Conservation (phyloP, 2,888 invertebrate species). For the Zelleria hepariella region DNA sequence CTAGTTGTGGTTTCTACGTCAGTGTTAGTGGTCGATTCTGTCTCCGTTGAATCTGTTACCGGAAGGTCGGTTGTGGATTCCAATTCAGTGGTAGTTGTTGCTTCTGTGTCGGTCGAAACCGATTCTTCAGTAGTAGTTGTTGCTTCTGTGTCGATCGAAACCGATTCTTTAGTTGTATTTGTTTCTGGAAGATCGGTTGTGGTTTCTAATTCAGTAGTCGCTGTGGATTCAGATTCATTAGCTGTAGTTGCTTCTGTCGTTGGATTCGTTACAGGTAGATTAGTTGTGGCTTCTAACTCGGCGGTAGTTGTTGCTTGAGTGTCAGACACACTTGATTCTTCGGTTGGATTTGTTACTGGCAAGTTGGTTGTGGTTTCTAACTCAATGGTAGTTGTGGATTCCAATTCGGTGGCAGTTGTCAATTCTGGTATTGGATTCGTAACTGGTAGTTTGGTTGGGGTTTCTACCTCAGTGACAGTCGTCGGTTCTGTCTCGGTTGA, state of each 20-base stretch:
- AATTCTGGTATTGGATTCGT: too few species aligned
- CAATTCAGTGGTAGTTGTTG: not conserved
- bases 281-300: not conserved
- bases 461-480: too few species aligned
- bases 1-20: not conserved
- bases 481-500: constrained; percentile 4
- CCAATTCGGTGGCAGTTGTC: constrained; percentile 2
- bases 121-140: not conserved
- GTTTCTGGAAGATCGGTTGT: constrained; percentile 5
- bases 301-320: not conserved
- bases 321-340: constrained; percentile 1
- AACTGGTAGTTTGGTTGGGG: too few species aligned
- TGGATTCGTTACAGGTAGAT: not conserved
- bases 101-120: not conserved
- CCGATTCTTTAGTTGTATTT: constrained; percentile 4
- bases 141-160: not conserved
- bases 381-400: not conserved
- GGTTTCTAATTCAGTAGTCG: constrained; percentile 4
- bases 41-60: not conserved
- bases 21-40: not conserved
- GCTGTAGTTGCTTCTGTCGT: constrained; percentile 6
- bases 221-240: constrained; percentile 6
- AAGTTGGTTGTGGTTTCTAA: not conserved
- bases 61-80: not conserved
- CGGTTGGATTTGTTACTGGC: constrained; percentile 6